Base-by-base conservation (phyloP, 2,888 invertebrate species). In the Pardosa pseudoannulata region DNA sequence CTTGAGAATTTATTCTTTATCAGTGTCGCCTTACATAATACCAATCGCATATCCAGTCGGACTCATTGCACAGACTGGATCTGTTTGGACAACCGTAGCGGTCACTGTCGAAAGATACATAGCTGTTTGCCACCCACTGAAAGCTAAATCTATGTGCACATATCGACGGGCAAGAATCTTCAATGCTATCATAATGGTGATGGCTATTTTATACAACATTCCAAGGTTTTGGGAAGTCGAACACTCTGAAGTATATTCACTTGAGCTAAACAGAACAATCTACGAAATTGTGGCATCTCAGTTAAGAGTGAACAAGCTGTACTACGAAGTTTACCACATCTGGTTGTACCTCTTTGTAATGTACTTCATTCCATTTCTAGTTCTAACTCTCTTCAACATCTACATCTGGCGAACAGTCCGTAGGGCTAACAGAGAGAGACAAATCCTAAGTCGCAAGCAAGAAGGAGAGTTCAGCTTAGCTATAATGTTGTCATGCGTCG, bases 341-440 rank as follows among this genome's bases (percentile, higher is more conserved):
- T 98, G 98, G 96, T 93, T 97, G 92, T 98, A 98, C 92, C 94
- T 98, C 90, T 94, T 98, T 89, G 95, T 98, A 90, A 96, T 98
- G 94, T 98, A 98, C 92, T 94, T 97, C 90, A 94, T 98, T 90
- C 99, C 99, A 3, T 97, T 99, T 91, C 93, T 95, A 74, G 95
- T 96, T 88, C 93, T 98, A 89, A 96, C 97, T 70, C 94, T 96
- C 88, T 94, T 98, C 90, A 99, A 99, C 92, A 94, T 95, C 80
- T 95, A 96, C 91, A 98, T 99, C 90, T 97, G 97, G 92, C 93
- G 94, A 89, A 96, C 97, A 93, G 97, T 98, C 89, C 94, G 96
- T 88, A 94, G 95, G 89, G 98, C 98, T 41, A 97, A 97, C 92
- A 94, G 95, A 65, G 97, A 98, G 91, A 95, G 98, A 7, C 96